phyloP scores from a whole-genome alignment of 2,797 vertebrate species.

The Emydoidea blandingii region DNA sequence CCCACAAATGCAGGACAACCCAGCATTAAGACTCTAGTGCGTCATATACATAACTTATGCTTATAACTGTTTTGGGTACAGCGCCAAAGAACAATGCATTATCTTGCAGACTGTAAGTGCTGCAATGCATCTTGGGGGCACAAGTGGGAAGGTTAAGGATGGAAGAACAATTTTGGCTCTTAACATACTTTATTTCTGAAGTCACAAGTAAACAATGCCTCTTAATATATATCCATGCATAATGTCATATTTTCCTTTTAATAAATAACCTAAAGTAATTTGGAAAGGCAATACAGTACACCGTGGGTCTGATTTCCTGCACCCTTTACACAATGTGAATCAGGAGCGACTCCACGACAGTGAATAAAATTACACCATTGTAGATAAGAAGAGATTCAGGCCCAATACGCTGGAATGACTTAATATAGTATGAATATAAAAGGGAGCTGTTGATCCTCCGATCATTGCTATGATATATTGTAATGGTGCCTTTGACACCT shows the following conservation, averaged over 20 bases:
- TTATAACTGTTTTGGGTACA: neutral
- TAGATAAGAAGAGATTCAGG: constrained; percentile 26
- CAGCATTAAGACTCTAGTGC: accelerated
- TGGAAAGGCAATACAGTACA: neutral
- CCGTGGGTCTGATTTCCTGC: constrained; percentile 7
- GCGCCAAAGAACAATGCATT: neutral
- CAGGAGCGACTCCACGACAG: neutral
- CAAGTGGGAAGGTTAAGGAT: neutral
- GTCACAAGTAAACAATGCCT: neutral
- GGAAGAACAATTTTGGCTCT: neutral
- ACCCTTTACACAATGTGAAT: accelerated
- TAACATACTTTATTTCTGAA: neutral
- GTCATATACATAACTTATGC: constrained; percentile 4
- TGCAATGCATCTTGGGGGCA: neutral
- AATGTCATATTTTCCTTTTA: neutral
- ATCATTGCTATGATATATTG: constrained; percentile 68
- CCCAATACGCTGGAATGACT: constrained; percentile 51
- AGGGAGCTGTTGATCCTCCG: constrained; percentile 69
- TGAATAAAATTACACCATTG: constrained; percentile 20
- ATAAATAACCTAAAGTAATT: neutral
- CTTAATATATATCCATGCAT: neutral
- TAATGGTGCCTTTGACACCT: constrained; percentile 77
- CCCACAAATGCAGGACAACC: neutral
- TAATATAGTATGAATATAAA: constrained; percentile 67
- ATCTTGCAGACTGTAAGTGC: neutral